phyloP scores from a whole-genome alignment of 2,113 vertebrate species.

The Chlorocebus sabaeus region DNA sequence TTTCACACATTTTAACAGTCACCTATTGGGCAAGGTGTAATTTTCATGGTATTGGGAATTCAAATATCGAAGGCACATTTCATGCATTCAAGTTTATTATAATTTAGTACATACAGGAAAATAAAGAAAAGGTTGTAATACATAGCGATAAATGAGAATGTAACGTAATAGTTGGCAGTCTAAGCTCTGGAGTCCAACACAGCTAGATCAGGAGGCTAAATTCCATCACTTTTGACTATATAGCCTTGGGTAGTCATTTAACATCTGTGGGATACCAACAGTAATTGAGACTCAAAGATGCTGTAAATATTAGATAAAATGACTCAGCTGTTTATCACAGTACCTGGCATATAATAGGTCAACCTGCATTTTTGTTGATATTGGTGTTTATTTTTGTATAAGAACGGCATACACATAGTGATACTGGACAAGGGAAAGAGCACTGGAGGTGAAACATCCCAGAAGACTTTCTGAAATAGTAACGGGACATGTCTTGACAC shows the following conservation, averaged over 20 bases:
- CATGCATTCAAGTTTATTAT: neutral
- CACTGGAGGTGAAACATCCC: neutral
- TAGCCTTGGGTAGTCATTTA: neutral
- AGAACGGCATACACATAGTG: neutral
- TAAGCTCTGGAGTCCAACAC: neutral
- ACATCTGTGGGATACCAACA: neutral
- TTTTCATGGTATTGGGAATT: neutral
- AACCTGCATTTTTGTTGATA: neutral
- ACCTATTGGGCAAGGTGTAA: neutral
- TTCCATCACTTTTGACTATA: neutral
- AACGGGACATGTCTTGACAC: neutral
- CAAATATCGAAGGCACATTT: neutral
- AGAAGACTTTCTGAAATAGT: neutral
- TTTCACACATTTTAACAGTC: constrained; percentile 35
- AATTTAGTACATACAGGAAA: neutral
- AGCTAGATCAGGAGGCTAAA: neutral
- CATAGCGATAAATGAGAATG: neutral
- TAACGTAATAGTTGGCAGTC: neutral
- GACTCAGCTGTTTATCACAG: neutral
- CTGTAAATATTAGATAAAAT: neutral
- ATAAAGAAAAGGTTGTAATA: constrained; percentile 11
- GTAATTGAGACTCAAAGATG: neutral
- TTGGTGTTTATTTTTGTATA: neutral
- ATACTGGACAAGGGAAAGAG: neutral
- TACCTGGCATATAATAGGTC: neutral